Base-by-base conservation (phyloP, 2,113 vertebrate species). In the Sitta europaea region DNA sequence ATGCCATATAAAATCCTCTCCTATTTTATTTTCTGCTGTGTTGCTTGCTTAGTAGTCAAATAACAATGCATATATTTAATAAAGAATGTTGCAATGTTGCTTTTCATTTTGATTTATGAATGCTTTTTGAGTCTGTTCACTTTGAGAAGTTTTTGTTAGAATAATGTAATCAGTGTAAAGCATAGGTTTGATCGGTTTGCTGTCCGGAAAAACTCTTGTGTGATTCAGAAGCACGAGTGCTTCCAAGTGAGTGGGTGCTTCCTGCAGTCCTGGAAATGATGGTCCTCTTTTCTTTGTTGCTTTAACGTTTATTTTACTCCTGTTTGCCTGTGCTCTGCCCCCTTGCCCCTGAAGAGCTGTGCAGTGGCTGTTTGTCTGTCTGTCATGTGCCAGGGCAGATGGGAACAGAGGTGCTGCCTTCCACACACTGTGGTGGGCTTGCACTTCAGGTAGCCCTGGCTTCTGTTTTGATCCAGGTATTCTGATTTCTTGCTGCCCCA, bases 151-250 rank as follows among this genome's bases (percentile, higher is more conserved):
- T 88, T 76, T 42, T 76, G 38, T 83, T 83, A 50, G 36, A 36
- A 11, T 66, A 82, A 59, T 12, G 16, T 85, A 4, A 58, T 75
- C 12, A 71, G 12, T 45, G 15, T 73, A 36, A 87, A 66, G 27
- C 25, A 11, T 14, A 59, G n/a, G 8, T 83, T 67, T 61, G 33
- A 31, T 36, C 55, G n/a, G 10, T 88, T 55, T 62, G 38, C 66
- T 71, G 86, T 43, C 4, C 2, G 33, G 14, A 47, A 36, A 53
- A 33, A 71, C 4, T 3, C 10, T 0, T 6, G 16, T 3, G 1
- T 55, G 50, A 21, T 45, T 86, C 18, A 51, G 66, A 79, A 92
- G 42, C 54, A 28, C 36, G 42, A 20, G 25, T 29, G 29, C 45
- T 79, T 88, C 31, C 35, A 51, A 29, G 17, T 65, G 48, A 47